phyloP scores from a whole-genome alignment of 1,140 invertebrate species.

The Adelges cooleyi region DNA sequence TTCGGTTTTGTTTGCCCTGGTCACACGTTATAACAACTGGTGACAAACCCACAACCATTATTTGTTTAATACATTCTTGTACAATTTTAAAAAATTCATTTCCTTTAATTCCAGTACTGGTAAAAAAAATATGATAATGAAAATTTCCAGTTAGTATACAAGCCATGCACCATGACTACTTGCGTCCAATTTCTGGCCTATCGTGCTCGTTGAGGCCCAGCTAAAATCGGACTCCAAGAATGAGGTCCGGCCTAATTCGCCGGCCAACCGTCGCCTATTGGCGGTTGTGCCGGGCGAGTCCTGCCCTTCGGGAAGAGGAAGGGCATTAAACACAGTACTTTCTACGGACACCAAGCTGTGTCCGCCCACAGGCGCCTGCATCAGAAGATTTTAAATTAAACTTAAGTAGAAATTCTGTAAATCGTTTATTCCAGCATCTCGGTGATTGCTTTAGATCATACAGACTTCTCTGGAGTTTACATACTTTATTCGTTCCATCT shows the following conservation, averaged over 20 bases:
- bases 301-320: too few relatives aligned
- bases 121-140: not conserved
- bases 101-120: not conserved
- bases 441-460: constrained; percentile 38
- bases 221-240: too few relatives aligned
- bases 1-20: not conserved
- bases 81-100: not conserved
- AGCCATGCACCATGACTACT: not conserved
- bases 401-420: constrained; percentile 34
- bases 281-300: too few relatives aligned
- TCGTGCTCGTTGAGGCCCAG: too few relatives aligned
- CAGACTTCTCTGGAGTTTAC: constrained; percentile 35
- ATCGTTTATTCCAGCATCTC: constrained; percentile 36
- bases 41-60: not conserved
- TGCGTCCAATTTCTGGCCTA: too few relatives aligned
- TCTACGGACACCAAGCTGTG: too few relatives aligned
- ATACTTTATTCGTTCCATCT: constrained; percentile 31
- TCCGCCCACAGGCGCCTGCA: too few relatives aligned
- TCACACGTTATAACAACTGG: not conserved
- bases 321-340: too few relatives aligned
- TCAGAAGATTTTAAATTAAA: too few relatives aligned
- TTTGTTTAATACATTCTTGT: not conserved
- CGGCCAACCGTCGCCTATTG: too few relatives aligned
- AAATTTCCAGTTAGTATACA: not conserved
- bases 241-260: too few relatives aligned